Base-by-base conservation (phyloP, 2,888 invertebrate genomes). In the Pasiphila rectangulata region DNA sequence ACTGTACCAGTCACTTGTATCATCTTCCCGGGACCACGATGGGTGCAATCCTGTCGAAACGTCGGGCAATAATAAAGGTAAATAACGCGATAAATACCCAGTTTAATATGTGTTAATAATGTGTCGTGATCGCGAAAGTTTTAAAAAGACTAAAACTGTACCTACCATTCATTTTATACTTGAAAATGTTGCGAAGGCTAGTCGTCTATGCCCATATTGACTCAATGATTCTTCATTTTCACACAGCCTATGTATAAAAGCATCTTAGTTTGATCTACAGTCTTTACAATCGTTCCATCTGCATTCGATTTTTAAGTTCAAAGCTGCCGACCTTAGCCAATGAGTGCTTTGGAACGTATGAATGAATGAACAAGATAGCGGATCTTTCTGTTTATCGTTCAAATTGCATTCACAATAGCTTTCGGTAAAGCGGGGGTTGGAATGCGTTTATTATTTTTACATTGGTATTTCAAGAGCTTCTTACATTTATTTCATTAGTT, bases 341-440 rank as follows among this genome's bases (percentile, higher is more conserved):
- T 85, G 79, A 85, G 77, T 77, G 61, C 67, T 70, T 63, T 64
- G 72, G 71, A 77, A 60, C 63, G 75, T 76, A 62, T 61, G 72
- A 75, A 65, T 74, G 80, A 75, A 67, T 76, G 76, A 75, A 70
- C 67, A 67, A 75, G 83, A 86, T 86, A 59, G 79, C 86, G 79
- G 84, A 86, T 86, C 86, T 85, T 69, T 78, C 67, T 49, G 44
- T 80, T 74, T 77, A 76, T 79, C 81, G 75, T 81, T 71, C 76
- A 76, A 76, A 77, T 76, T 74, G 69, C 58, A 73, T 75, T 72
- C 21, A 57, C 72, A 80, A 72, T 70, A 54, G 66, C 59, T 62
- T 65, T 76, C 75, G 74, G 73, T 72, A 64, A 67, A 75, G 81
- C 77, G 81, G 82, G 83, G 83, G 82, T 65, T 55, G 75, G 67